Base-by-base conservation (phyloP, 2,113 vertebrate species). In the Neodontobutis hainanensis region DNA sequence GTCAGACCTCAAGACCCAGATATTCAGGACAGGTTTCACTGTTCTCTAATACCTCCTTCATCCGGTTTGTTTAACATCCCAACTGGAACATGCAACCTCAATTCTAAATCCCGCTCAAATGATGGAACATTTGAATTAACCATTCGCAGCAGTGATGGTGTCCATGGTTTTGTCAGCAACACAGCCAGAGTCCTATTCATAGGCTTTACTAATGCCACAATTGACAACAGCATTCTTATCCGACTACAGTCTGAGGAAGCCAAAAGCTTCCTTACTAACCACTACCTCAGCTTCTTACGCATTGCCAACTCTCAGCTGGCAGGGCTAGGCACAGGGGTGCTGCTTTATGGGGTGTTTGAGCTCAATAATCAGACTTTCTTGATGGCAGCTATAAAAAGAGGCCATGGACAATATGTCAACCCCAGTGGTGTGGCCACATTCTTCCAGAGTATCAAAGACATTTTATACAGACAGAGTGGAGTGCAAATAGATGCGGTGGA, bases 381-480 rank as follows among this genome's bases (percentile, higher is more conserved):
- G 35, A 93, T 95, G 94, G 95, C 93, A 0, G 96, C 97, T 0
- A 80, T 99, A 79, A 96, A 93, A 86, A 91, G 96, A 0, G 77
- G 81, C 77, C 89, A 87, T 9, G 94, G 88, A 70, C 96, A 96
- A 74, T 99, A 99, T 1, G 94, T 99, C 50, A 98, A 90, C 70
- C 94, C 96, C 76, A 96, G 95, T 0, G 96, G 96, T 0, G 97
- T 96, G 42, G 94, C 95, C 64, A 97, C 97, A 75, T 99, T 98
- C 92, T 99, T 99, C 3, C 95, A 99, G 83, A 98, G 96, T 88
- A 96, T 98, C 87, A 96, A 94, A 85, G 97, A 98, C 19, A 78
- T 94, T 58, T 89, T 99, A 47, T 89, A 95, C 73, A 92, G 95
- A 15, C 97, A 98, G 90, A 96, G 95, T 0, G 96, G 97, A 2